phyloP scores from a whole-genome alignment of 2,113 vertebrate species.

The Cottus gobio region DNA sequence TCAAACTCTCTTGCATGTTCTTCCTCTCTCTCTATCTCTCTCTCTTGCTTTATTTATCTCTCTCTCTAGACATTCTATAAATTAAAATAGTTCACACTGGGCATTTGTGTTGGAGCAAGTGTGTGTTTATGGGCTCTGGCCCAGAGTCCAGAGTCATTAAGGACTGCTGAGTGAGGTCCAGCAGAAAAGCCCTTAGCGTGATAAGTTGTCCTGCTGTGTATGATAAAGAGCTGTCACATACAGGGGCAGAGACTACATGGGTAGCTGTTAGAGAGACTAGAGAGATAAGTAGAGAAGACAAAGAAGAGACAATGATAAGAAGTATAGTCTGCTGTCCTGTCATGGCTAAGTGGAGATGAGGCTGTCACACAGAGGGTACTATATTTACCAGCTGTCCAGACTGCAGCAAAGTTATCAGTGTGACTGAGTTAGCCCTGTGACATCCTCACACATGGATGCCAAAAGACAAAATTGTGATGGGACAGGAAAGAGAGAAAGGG shows the following conservation, averaged over 20 bases:
- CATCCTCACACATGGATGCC: not conserved
- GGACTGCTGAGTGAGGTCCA: conserved; percentile 15
- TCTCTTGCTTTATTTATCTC: not conserved
- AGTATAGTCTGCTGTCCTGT: conserved; percentile 31
- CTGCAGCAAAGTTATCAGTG: conserved; percentile 46
- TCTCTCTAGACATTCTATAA: not conserved
- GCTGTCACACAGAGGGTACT: conserved; percentile 33
- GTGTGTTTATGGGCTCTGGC: conserved; percentile 1
- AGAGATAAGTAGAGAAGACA: conserved; percentile 30
- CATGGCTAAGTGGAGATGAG: conserved; percentile 33
- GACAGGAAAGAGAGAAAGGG: not conserved
- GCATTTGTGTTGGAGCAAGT: not conserved
- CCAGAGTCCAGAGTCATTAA: not conserved
- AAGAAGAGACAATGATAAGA: conserved; percentile 48
- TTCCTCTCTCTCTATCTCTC: not conserved
- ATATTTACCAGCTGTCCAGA: conserved; percentile 46
- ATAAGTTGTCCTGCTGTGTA: conserved; percentile 43
- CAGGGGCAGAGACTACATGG: conserved; percentile 9
- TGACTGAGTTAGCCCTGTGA: conserved; percentile 12
- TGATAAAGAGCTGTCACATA: conserved; percentile 53
- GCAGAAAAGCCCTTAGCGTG: conserved; percentile 40
- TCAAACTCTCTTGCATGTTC: not conserved
- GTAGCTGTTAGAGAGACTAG: not conserved
- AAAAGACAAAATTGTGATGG: conserved; percentile 3
- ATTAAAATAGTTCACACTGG: not conserved